Base-by-base conservation (phyloP, 2,797 vertebrate genomes). In the Pristis pectinata region DNA sequence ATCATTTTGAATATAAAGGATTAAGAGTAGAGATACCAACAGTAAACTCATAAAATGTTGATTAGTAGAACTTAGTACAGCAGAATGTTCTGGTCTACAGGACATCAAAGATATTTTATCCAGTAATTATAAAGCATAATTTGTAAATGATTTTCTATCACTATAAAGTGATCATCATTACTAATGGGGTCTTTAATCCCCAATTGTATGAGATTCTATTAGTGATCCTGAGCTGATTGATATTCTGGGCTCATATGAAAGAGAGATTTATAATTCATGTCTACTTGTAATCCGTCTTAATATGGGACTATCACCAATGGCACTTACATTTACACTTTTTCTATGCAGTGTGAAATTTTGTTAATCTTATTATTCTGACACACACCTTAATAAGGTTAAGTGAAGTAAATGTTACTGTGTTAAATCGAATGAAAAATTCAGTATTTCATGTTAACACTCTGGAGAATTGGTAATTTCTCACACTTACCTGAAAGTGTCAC, bases 21-120 rank as follows among this genome's bases (percentile, higher is more conserved):
- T 95, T 95, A 94, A 95, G 94, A 95, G 93, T 94, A 95, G 80
- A 94, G 94, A 59, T 95, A 85, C 95, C 80, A 95, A 67, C 79
- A 95, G 87, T 94, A 92, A 87, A 27, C 37, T 93, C 94, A 93
- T 87, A 94, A 95, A 67, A 67, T 67, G 22, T 91, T 64, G 49
- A 85, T 56, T 11, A 56, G 27, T 15, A 56, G 53, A 89, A 67
- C 91, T 11, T 93, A 27, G 22, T 30, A 41, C 67, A 53, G 27
- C 70, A 87, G 27, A 53, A 74, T 17, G 6, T 53, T 93, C 30
- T 74, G 15, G 11, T 74, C 37, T 34, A 53, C 70, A 49, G 27
- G 24, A 37, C 44, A 53, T 17, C 41, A 74, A 93, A 74, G 22
- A 70, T 67, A 53, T 44, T 74, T 30, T 74, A 24, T 24, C 11